phyloP scores from a whole-genome alignment of 2,113 vertebrate species.

The Myrmecophaga tridactyla region DNA sequence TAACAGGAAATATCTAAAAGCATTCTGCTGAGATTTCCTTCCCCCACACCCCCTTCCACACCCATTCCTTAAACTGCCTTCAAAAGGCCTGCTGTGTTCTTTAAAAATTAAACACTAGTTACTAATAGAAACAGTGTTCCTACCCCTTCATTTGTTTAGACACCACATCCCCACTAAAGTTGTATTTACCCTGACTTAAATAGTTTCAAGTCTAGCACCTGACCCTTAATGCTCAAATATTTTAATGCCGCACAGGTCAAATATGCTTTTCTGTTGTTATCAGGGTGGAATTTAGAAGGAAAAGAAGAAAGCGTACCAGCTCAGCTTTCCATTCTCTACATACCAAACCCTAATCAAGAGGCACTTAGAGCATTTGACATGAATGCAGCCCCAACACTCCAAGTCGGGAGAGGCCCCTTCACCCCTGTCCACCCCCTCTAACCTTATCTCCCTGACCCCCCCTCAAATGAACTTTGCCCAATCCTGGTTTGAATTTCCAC shows the following conservation, averaged over 20 bases:
- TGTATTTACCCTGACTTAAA: not conserved
- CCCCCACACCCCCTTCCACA: slow-evolving; percentile 75
- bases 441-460: not conserved
- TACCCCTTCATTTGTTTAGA: not conserved
- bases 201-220: slow-evolving; percentile 26
- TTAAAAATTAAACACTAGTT: slow-evolving; percentile 9
- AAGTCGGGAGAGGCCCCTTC: slow-evolving; percentile 3
- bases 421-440: not conserved
- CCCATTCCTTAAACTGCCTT: slow-evolving; percentile 71
- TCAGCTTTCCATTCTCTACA: slow-evolving; percentile 56
- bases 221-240: slow-evolving; percentile 48
- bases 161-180: not conserved
- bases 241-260: slow-evolving; percentile 43
- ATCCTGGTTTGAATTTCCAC: not conserved
- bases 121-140: not conserved
- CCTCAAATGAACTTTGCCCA: not conserved
- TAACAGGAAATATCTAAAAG: slow-evolving; percentile 81
- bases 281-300: slow-evolving; percentile 56
- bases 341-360: slow-evolving; percentile 57
- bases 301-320: slow-evolving; percentile 46
- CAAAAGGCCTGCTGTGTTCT: slow-evolving; percentile 62
- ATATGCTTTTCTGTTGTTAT: slow-evolving; percentile 57
- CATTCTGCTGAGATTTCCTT: slow-evolving; percentile 79
- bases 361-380: slow-evolving; percentile 15
- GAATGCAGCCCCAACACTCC: not conserved